A percentile compares a stretch with the other conserved stretches of the same genome.
Conservation (phyloP, 2,888 invertebrate genomes). For the Trachelus troglodyta region DNA sequence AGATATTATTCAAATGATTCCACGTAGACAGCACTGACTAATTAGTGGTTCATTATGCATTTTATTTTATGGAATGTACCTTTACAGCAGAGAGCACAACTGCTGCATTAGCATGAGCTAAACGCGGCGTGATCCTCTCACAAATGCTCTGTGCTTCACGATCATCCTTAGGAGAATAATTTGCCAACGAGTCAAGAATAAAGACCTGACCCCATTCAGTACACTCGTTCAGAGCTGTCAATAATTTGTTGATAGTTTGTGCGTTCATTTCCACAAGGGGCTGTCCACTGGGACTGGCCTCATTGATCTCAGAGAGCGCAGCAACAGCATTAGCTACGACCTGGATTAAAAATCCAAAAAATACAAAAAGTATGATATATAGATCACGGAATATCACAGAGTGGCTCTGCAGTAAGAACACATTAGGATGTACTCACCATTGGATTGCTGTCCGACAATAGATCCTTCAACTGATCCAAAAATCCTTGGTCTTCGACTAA, state of each 20-base stretch:
- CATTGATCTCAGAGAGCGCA: conserved; percentile 97
- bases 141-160: conserved; percentile 98
- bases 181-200: conserved; percentile 96
- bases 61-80: conserved; percentile 67
- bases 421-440: conserved; percentile 75
- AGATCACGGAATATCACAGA: not conserved
- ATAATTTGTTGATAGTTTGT: conserved; percentile 95
- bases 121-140: conserved; percentile 94
- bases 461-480: conserved; percentile 94
- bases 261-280: conserved; percentile 97
- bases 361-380: not conserved
- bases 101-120: conserved; percentile 99
- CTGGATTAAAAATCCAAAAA: conserved; percentile 50
- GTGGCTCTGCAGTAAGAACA: not conserved
- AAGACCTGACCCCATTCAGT: conserved; percentile 99
- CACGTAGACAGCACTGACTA: not conserved
- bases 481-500: conserved; percentile 88
- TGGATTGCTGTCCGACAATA: conserved; percentile 98
- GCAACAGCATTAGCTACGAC: conserved; percentile 99
- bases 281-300: conserved; percentile 94
- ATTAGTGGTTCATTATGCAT: not conserved
- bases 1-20: not conserved
- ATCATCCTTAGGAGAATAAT: conserved; percentile 96
- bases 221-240: conserved; percentile 98
- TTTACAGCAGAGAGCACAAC: conserved; percentile 99